These are phyloP conservation scores for Metopolophium dirhodum DNA, from an alignment of 1,140 invertebrate species.

Conservation along the genomic window DNA sequence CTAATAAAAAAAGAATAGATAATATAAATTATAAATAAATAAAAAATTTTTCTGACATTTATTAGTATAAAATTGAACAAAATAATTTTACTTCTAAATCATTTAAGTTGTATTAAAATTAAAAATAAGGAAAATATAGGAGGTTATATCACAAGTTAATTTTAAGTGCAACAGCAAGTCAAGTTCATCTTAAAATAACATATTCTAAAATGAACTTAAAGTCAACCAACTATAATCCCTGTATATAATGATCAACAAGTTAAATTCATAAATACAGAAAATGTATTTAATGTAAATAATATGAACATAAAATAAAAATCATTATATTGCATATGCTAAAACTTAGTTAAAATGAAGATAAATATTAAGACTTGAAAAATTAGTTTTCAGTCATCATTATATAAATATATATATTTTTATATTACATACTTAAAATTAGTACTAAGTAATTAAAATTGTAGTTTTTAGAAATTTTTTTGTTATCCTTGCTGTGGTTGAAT, in stretches of 20 bases:
- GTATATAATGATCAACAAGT: not conserved
- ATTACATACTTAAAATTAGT: not conserved
- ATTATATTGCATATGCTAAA: not conserved
- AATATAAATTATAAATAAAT: conserved; percentile 17
- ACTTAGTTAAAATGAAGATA: conserved; percentile 24
- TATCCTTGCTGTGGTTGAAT: conserved; percentile 59
- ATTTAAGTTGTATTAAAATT: not conserved
- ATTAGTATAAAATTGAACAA: conserved; percentile 30
- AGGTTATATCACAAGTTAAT: conserved; percentile 6
- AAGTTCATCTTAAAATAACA: not conserved
- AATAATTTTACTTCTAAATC: not conserved
- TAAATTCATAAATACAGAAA: not conserved
- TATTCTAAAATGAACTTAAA: conserved; percentile 6
- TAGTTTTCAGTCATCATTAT: not conserved
- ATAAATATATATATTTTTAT: not conserved
- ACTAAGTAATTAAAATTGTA: not conserved
- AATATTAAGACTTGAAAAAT: conserved; percentile 16
- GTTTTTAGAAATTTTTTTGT: not conserved
- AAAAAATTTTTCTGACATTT: conserved; percentile 29
- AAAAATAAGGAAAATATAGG: conserved; percentile 20
- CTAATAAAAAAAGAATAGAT: not conserved
- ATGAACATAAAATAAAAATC: not conserved
- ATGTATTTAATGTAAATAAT: not conserved
- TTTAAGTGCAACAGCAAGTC: not conserved
- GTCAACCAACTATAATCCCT: not conserved